Evolutionary conservation across 2,113 vertebrate genomes (phyloP).

Genomic region (Pollachius pollachius): DNA sequence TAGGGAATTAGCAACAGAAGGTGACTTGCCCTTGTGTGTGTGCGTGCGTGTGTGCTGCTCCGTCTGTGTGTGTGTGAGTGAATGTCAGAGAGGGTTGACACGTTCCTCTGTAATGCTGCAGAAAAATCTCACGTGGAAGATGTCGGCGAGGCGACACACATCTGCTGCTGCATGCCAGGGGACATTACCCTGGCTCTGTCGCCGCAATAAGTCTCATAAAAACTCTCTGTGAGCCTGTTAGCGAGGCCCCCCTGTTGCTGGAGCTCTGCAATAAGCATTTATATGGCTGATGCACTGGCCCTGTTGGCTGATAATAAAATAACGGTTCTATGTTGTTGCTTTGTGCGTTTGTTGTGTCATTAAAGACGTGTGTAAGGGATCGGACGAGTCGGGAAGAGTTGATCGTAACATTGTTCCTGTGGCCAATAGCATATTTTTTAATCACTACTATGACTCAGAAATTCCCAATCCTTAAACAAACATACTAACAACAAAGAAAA

Average conservation of each 20-base stretch:
- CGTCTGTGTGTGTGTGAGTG: constrained; percentile 47
- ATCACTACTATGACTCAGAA: not conserved
- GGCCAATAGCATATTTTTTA: not conserved
- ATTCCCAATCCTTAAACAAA: not conserved
- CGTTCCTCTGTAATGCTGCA: constrained; percentile 41
- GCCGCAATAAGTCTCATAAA: constrained; percentile 54
- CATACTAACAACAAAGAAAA: not conserved
- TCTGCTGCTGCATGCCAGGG: constrained; percentile 59
- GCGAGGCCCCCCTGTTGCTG: constrained; percentile 41
- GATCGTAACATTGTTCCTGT: not conserved
- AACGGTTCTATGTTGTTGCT: constrained; percentile 27
- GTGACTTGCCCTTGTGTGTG: constrained; percentile 34
- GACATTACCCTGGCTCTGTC: constrained; percentile 48
- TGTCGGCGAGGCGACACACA: constrained; percentile 53
- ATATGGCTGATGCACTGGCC: constrained; percentile 54
- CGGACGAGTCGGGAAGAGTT: constrained; percentile 23
- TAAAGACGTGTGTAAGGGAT: constrained; percentile 20
- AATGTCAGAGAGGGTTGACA: constrained; percentile 58
- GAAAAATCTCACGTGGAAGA: constrained; percentile 71
- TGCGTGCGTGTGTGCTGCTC: constrained; percentile 20
- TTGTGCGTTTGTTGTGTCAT: not conserved
- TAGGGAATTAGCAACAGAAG: constrained; percentile 69
- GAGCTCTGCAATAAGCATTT: constrained; percentile 63
- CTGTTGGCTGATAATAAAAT: constrained; percentile 73
- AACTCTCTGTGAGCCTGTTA: constrained; percentile 48